Conservation (phyloP, 2,113 vertebrate genomes). For the Myodes glareolus region DNA sequence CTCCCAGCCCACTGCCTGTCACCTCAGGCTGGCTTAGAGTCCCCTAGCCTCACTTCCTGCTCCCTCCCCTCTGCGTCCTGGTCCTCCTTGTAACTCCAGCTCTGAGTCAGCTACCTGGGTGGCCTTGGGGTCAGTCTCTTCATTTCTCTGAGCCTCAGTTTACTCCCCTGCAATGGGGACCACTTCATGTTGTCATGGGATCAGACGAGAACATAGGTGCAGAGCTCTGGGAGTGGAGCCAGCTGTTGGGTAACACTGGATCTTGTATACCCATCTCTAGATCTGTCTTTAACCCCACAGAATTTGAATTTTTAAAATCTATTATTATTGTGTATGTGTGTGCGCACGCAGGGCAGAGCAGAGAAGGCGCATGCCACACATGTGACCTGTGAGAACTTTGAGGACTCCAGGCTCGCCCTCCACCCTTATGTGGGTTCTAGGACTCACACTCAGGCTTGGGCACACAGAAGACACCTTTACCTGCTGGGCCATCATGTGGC, state of each 20-base stretch:
- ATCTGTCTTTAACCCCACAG: not conserved
- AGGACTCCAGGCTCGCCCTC: not conserved
- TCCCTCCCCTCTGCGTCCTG: not conserved
- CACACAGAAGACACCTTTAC: not conserved
- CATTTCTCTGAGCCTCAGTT: not conserved
- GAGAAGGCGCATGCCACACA: not conserved
- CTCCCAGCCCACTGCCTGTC: not conserved
- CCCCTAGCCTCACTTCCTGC: rapidly evolving
- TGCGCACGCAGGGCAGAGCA: no score
- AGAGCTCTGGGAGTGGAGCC: not conserved
- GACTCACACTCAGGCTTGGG: not conserved
- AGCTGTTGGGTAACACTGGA: not conserved
- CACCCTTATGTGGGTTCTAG: not conserved
- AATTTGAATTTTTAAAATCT: not conserved
- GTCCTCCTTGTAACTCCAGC: rapidly evolving
- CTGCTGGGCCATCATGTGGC: not conserved
- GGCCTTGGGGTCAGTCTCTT: not conserved
- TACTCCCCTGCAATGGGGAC: not conserved
- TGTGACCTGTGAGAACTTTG: not conserved
- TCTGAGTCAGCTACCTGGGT: not conserved
- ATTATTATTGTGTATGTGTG: not conserved
- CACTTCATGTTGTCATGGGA: not conserved
- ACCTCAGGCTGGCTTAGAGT: not conserved
- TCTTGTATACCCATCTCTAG: not conserved
- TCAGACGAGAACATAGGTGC: not conserved